phyloP scores from a whole-genome alignment of 2,888 invertebrate genomes.

The Stramonita haemastoma region DNA sequence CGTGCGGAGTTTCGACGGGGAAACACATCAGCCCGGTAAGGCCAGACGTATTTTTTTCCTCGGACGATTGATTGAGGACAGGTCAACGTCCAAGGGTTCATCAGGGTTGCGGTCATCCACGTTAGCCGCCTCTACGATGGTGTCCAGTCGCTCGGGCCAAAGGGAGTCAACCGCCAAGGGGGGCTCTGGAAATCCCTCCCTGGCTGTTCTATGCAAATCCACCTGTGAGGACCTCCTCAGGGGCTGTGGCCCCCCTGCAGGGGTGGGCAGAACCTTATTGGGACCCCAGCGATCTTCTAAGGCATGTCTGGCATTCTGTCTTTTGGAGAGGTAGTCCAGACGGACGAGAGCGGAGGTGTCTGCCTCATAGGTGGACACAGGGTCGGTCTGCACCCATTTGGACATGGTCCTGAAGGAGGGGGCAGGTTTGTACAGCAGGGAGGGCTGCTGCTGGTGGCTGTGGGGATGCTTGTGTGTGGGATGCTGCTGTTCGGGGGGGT shows the following conservation, averaged over 20 bases:
- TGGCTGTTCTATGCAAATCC: not conserved
- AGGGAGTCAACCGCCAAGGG: conserved; percentile 2
- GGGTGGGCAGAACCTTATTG: not conserved
- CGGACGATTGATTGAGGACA: not conserved
- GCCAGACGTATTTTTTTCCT: not conserved
- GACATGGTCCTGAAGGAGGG: not conserved
- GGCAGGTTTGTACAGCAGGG: not conserved
- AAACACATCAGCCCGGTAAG: not conserved
- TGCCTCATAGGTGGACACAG: conserved; percentile 27
- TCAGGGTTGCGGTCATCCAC: conserved; percentile 25
- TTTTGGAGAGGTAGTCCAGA: conserved; percentile 19
- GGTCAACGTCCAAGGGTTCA: conserved; percentile 33
- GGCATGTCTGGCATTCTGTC: conserved; percentile 25
- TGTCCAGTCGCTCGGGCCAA: conserved; percentile 26
- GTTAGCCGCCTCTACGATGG: conserved; percentile 33
- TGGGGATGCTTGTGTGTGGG: conserved; percentile 16
- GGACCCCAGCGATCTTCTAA: conserved; percentile 35
- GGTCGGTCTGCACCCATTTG: conserved; percentile 42
- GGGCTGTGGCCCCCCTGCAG: not conserved
- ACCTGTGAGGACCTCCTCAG: not conserved
- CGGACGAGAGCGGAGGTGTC: conserved; percentile 13
- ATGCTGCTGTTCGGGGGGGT: not conserved
- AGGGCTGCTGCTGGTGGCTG: not conserved
- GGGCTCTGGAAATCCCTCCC: not conserved
- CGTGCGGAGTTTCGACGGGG: not conserved